These are phyloP conservation scores for Ecliptopera silaceata DNA, from an alignment of 2,888 invertebrate genomes.

Conservation along the genomic window DNA sequence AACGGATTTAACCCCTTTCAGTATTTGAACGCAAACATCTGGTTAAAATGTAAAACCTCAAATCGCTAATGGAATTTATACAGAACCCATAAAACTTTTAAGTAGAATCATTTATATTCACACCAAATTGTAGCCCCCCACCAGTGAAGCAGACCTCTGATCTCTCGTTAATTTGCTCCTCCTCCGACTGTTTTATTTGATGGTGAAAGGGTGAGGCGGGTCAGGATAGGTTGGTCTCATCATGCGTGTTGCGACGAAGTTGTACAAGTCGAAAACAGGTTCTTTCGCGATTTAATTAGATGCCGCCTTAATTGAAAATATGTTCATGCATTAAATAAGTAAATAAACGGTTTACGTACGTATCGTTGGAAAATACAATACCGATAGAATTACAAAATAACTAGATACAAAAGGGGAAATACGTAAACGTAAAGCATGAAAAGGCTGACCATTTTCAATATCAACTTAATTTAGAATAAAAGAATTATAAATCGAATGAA, in stretches of 20 bases:
- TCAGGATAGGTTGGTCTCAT: constrained; percentile 49
- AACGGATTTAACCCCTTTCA: constrained; percentile 7
- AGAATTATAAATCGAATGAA: too few species aligned
- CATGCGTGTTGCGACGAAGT: constrained; percentile 60
- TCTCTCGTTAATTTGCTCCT: constrained; percentile 34
- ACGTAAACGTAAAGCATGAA: too few species aligned
- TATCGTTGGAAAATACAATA: constrained; percentile 41
- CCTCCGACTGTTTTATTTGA: constrained; percentile 15
- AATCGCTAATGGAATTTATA: constrained; percentile 76
- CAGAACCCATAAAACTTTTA: constrained; percentile 75
- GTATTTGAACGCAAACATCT: constrained; percentile 54
- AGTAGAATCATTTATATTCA: constrained; percentile 75
- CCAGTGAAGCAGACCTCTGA: constrained; percentile 48
- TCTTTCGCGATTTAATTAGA: constrained; percentile 73
- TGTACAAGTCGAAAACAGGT: constrained; percentile 66
- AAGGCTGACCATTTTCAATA: neutral
- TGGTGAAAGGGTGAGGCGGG: constrained; percentile 34
- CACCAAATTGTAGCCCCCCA: constrained; percentile 54
- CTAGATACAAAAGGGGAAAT: neutral
- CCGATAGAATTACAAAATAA: neutral
- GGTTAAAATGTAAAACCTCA: constrained; percentile 73
- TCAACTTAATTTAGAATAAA: neutral
- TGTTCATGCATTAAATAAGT: constrained; percentile 62
- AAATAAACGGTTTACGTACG: constrained; percentile 59
- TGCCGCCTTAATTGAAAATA: constrained; percentile 68